Evolutionary conservation across 2,888 invertebrate species (phyloP), one percentile per base, ranked within the genome.

Genomic region (Mantis religiosa): DNA sequence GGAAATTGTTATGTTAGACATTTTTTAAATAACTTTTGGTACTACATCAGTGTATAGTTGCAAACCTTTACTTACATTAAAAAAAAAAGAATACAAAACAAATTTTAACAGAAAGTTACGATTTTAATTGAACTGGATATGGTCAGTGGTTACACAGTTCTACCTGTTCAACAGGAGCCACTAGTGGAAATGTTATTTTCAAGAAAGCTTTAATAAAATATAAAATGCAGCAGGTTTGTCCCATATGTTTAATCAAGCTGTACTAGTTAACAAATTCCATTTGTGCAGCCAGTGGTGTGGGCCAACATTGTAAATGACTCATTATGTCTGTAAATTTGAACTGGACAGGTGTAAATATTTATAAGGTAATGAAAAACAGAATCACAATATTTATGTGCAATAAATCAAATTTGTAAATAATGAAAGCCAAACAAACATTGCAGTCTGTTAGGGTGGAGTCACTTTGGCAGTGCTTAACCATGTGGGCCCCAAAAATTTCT

Each of bases 361-460:
- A 71, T 71, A 71, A 71, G 54, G 54, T 25, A 71, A 71, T 86
- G 86, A 86, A 86, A 86, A 15, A 28, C 28, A 28, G 54, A 71
- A 86, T 86, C 71, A 54, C 81, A 86, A 86, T 85, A 85, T 85
- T 85, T 85, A 85, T 86, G 86, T 86, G 86, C 86, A 86, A 86
- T 86, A 86, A 86, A 81, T 71, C 71, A 86, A 71, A 71, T 71
- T 30, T 86, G 71, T 86, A 86, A 86, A 86, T 86, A 86, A 86
- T 47, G n/a, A 47, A 85, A 25, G 71, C 25, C 41, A 41, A 41
- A 41, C 41, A 41, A 41, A 41, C 41, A 41, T 27, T 86, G 86
- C 81, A 81, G 28, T 86, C 28, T 86, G 81, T 86, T 86, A 86
- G 54, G 86, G 86, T 86, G 86, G 47, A 47, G 27, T 86, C 81